A percentile compares a stretch with the other conserved stretches of the same genome.
Conservation (phyloP, 2,888 invertebrate genomes). For the Charanyca ferruginea region DNA sequence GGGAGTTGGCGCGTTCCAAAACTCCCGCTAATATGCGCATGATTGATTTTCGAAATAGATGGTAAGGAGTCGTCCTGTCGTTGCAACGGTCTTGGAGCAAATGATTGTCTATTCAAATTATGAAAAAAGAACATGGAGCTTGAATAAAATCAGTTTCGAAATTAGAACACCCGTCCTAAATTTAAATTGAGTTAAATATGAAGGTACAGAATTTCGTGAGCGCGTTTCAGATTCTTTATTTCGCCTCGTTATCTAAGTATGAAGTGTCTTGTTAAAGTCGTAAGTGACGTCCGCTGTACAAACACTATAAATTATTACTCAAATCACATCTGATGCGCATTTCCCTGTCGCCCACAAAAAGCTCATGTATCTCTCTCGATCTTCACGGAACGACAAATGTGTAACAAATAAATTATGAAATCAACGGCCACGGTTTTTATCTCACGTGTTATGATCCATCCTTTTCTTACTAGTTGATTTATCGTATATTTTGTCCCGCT, state of each 20-base stretch:
- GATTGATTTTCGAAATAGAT: constrained; percentile 84
- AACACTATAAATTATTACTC: constrained; percentile 89
- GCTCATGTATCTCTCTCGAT: constrained; percentile 89
- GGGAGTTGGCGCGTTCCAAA: constrained; percentile 86
- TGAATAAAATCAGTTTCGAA: constrained; percentile 38
- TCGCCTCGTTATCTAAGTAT: constrained; percentile 66
- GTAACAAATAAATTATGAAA: constrained; percentile 91
- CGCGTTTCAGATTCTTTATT: constrained; percentile 65
- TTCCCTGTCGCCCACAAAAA: constrained; percentile 88
- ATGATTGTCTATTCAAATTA: constrained; percentile 47
- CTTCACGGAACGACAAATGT: constrained; percentile 91
- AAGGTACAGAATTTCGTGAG: constrained; percentile 53
- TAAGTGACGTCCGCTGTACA: constrained; percentile 84
- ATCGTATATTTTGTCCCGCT: constrained; percentile 73
- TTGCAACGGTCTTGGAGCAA: constrained; percentile 35
- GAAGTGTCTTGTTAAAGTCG: constrained; percentile 81
- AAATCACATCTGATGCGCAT: constrained; percentile 90
- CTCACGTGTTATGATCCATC: constrained; percentile 76
- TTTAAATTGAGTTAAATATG: constrained; percentile 58
- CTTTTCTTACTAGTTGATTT: constrained; percentile 68
- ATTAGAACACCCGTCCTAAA: constrained; percentile 56
- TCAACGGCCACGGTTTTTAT: constrained; percentile 89
- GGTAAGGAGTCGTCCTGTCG: constrained; percentile 57
- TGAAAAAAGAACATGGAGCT: constrained; percentile 45
- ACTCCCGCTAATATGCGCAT: constrained; percentile 84